A percentile compares a stretch with the other conserved stretches of the same genome.
phyloP scores from a whole-genome alignment of 1,140 invertebrate genomes.

The Bombus turneri region DNA sequence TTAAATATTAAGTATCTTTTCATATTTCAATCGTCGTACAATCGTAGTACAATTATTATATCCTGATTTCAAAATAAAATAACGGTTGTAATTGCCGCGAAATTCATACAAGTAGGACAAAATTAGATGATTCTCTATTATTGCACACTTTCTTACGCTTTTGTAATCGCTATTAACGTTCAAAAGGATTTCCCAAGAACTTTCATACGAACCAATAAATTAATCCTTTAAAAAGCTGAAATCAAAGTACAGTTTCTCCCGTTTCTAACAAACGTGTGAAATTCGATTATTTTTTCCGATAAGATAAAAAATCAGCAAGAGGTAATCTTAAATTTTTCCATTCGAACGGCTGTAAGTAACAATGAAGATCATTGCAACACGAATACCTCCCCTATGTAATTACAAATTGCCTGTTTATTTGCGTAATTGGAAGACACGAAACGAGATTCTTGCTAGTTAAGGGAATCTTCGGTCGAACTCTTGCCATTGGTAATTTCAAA shows the following conservation, averaged over 20 bases:
- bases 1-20: no score
- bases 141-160: neutral
- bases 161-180: neutral
- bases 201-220: no score
- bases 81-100: neutral
- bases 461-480: neutral
- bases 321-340: neutral
- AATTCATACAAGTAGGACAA: neutral
- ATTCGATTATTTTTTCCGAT: neutral
- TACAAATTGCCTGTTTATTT: conserved; percentile 28
- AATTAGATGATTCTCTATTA: neutral
- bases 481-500: conserved; percentile 17
- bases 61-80: no score
- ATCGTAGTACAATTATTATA: no score
- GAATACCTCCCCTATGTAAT: conserved; percentile 8
- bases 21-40: no score
- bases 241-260: neutral
- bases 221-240: no score
- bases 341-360: neutral
- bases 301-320: neutral
- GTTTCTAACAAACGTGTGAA: neutral
- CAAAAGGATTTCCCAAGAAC: neutral
- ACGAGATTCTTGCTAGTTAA: neutral
- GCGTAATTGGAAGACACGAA: conserved; percentile 24
- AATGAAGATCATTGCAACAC: conserved; percentile 11